Percentiles rank a stretch among this genome's conserved stretches.
Evolutionary conservation across 2,797 vertebrate genomes (phyloP).

Genomic region (Sebastes taczanowskii): DNA sequence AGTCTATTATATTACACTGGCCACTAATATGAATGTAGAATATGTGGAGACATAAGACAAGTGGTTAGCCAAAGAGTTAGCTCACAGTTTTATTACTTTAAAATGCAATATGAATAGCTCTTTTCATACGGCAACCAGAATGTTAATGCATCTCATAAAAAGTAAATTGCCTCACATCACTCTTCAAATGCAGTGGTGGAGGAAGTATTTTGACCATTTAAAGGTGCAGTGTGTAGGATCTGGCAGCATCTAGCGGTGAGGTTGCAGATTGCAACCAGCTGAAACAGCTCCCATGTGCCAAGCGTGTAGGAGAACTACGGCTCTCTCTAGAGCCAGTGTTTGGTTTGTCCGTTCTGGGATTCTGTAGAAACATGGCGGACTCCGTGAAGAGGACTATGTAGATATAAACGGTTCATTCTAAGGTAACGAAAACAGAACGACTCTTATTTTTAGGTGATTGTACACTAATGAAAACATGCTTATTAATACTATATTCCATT

Average conservation of each 20-base stretch:
- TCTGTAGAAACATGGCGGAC: not conserved
- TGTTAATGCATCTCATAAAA: not conserved
- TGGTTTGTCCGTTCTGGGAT: not conserved
- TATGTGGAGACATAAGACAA: not conserved
- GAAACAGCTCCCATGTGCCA: not conserved
- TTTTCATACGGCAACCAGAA: not conserved
- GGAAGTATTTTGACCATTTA: not conserved
- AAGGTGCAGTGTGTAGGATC: not conserved
- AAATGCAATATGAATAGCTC: conserved; percentile 8
- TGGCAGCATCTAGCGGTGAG: not conserved
- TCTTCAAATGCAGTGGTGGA: not conserved
- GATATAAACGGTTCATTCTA: not conserved
- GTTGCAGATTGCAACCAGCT: not conserved
- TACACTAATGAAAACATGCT: not conserved
- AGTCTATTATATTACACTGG: not conserved
- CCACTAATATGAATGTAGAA: not conserved
- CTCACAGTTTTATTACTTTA: conserved; percentile 11
- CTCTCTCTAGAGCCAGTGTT: not conserved
- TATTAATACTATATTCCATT: not conserved
- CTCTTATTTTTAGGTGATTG: not conserved
- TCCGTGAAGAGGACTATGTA: no score
- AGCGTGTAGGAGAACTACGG: not conserved
- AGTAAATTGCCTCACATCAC: not conserved
- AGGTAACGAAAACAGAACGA: not conserved
- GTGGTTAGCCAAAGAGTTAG: not conserved